phyloP scores from a whole-genome alignment of 2,888 invertebrate genomes.

The Drosophila picticornis region DNA sequence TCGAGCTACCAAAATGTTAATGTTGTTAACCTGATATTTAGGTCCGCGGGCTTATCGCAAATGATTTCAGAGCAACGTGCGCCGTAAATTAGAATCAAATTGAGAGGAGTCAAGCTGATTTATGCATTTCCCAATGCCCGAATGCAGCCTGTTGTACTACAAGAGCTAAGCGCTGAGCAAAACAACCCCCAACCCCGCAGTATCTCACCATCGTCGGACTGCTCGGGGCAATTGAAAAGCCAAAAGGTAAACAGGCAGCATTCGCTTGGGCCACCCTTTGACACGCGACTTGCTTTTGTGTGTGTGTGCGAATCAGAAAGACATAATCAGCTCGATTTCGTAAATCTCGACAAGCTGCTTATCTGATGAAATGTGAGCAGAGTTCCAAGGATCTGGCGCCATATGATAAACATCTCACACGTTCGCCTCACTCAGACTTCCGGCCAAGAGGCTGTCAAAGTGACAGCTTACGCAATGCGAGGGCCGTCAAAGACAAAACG shows the following conservation, averaged over 20 bases:
- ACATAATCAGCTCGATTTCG: slow-evolving; percentile 80
- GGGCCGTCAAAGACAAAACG: slow-evolving; percentile 43
- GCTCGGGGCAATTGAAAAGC: slow-evolving; percentile 52
- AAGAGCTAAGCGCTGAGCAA: slow-evolving; percentile 37
- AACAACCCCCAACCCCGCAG: slow-evolving; percentile 23
- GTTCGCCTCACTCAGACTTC: slow-evolving; percentile 61
- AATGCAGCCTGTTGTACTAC: slow-evolving; percentile 42
- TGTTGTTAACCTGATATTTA: slow-evolving; percentile 73
- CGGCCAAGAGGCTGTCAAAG: slow-evolving; percentile 68
- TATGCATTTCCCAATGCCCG: slow-evolving; percentile 65
- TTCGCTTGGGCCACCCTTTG: slow-evolving; percentile 55
- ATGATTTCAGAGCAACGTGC: slow-evolving; percentile 38
- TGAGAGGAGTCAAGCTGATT: slow-evolving; percentile 75
- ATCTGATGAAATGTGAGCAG: slow-evolving; percentile 82
- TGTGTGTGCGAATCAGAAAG: slow-evolving; percentile 47
- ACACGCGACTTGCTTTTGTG: slow-evolving; percentile 61
- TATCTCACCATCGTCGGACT: slow-evolving; percentile 5
- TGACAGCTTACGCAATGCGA: slow-evolving; percentile 65
- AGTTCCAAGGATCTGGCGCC: slow-evolving; percentile 54
- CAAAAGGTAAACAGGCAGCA: slow-evolving; percentile 73
- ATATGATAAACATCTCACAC: slow-evolving; percentile 79
- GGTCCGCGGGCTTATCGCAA: slow-evolving; percentile 54
- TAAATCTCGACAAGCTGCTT: slow-evolving; percentile 82
- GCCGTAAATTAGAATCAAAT: slow-evolving; percentile 77
- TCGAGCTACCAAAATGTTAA: slow-evolving; percentile 13